A percentile compares a stretch with the other conserved stretches of the same genome.
phyloP scores from a whole-genome alignment of 1,140 invertebrate genomes.

The Bemisia tabaci region DNA sequence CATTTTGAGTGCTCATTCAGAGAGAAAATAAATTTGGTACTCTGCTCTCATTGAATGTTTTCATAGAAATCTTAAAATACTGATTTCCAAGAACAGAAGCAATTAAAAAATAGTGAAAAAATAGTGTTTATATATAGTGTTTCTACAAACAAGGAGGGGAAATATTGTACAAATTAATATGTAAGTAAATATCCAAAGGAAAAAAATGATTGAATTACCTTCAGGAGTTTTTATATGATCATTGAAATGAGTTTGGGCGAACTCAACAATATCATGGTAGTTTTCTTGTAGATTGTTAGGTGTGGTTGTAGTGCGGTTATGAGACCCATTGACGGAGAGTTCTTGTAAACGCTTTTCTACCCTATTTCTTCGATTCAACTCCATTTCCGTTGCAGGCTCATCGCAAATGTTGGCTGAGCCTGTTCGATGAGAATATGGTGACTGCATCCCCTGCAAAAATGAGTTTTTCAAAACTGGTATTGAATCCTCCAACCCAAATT shows the following conservation, averaged over 20 bases:
- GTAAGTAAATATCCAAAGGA: too few species aligned
- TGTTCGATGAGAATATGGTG: not conserved
- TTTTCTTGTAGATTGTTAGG: slow-evolving; percentile 29
- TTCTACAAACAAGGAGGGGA: too few species aligned
- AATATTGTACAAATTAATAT: too few species aligned
- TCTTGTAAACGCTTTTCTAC: slow-evolving; percentile 76
- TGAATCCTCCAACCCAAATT: too few species aligned
- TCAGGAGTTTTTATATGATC: slow-evolving; percentile 70
- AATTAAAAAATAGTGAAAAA: too few species aligned
- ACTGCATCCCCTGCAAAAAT: not conserved
- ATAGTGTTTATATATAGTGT: too few species aligned
- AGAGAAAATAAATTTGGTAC: too few species aligned
- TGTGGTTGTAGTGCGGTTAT: slow-evolving; percentile 35
- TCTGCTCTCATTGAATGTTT: too few species aligned
- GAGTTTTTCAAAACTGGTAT: too few species aligned
- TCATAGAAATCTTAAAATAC: too few species aligned
- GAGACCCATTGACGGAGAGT: slow-evolving; percentile 43
- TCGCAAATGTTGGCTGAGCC: not conserved
- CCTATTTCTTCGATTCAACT: slow-evolving; percentile 60
- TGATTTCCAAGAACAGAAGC: too few species aligned
- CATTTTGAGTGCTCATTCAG: too few species aligned
- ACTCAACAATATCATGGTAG: slow-evolving; percentile 77
- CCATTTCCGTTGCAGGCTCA: slow-evolving; percentile 36
- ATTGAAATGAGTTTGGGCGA: slow-evolving; percentile 88
- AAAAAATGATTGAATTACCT: slow-evolving; percentile 36